A percentile compares a stretch with the other conserved stretches of the same genome.
Evolutionary conservation across 2,888 invertebrate genomes (phyloP).

Genomic region (Metellina segmentata): DNA sequence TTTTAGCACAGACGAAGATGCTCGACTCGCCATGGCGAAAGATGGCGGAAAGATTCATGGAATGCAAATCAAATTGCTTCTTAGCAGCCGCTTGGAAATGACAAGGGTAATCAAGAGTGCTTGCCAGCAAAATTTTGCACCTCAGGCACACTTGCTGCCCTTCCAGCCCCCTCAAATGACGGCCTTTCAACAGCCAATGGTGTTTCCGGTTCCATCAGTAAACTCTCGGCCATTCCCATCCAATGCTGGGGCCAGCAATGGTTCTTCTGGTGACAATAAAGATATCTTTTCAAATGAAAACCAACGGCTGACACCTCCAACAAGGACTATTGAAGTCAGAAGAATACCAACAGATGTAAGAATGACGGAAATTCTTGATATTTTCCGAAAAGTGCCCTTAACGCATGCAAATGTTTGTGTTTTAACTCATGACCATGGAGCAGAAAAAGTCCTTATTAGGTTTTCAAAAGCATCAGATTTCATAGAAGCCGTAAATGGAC

Average conservation of each 20-base stretch:
- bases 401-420: conserved; percentile 92
- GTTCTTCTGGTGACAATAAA: neutral
- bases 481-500: conserved; percentile 86
- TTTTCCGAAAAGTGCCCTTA: conserved; percentile 89
- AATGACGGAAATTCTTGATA: conserved; percentile 90
- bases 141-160: conserved; percentile 22
- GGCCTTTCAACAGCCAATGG: neutral
- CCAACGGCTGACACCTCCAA: conserved; percentile 3
- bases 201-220: neutral
- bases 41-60: conserved; percentile 95
- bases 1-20: conserved; percentile 99
- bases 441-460: conserved; percentile 88
- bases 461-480: conserved; percentile 88
- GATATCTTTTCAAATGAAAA: neutral
- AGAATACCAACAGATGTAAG: conserved; percentile 88
- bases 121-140: conserved; percentile 81
- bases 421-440: conserved; percentile 90
- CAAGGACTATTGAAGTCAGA: conserved; percentile 84
- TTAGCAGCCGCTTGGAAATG: conserved; percentile 98
- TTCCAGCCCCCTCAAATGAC: neutral
- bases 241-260: conserved; percentile 26
- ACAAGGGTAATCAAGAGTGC: conserved; percentile 98
- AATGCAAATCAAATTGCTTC: conserved; percentile 91
- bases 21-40: conserved; percentile 96
- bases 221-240: conserved; percentile 9